These are phyloP conservation scores for Chionis minor DNA, from an alignment of 2,113 vertebrate species.

Conservation along the genomic window DNA sequence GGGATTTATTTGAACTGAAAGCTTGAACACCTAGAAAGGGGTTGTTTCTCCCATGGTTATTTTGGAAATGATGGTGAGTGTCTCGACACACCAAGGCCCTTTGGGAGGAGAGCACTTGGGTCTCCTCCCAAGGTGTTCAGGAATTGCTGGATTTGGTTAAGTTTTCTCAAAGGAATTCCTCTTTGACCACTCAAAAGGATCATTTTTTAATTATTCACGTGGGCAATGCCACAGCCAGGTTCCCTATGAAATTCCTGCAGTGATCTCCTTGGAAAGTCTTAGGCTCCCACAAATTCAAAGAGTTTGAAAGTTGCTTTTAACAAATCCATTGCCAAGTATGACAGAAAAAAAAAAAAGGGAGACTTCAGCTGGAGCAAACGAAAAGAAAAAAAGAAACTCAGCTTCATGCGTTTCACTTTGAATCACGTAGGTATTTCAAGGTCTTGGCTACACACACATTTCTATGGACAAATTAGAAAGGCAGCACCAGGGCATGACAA, in stretches of 20 bases:
- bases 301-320: background rate
- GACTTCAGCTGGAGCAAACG: background rate
- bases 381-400: background rate
- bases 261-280: background rate
- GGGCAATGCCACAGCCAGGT: background rate
- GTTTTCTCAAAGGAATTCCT: background rate
- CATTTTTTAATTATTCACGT: background rate
- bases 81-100: background rate
- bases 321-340: background rate
- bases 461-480: background rate
- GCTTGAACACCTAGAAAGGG: background rate
- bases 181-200: background rate
- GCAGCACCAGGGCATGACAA: background rate
- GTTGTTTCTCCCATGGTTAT: background rate
- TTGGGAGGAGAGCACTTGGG: background rate
- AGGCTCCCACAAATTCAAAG: background rate
- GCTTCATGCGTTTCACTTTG: background rate
- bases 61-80: background rate
- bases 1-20: background rate
- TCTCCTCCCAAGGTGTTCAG: background rate
- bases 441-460: rapidly evolving
- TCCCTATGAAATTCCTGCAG: background rate
- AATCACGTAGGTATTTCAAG: background rate
- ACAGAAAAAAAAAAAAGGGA: background rate
- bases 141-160: background rate